Conservation (phyloP, 1,140 invertebrate genomes). For the Probaryconus sp. region DNA sequence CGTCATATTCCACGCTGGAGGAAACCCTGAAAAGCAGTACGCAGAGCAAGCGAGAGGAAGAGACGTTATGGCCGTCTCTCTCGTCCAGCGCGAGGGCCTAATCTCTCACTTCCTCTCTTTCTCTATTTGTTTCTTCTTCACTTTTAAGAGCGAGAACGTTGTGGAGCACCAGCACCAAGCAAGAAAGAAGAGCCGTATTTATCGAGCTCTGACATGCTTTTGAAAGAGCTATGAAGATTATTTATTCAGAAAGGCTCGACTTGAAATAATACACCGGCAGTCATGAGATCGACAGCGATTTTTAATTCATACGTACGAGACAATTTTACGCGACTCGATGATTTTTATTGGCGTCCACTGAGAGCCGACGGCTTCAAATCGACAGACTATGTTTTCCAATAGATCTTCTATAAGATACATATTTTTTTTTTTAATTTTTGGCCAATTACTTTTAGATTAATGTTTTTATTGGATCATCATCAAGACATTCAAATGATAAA, state of each 20-base stretch:
- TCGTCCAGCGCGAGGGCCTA: constrained; percentile 53
- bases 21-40: constrained; percentile 69
- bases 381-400: too few species aligned
- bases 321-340: too few species aligned
- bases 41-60: constrained; percentile 6
- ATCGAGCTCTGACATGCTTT: constrained; percentile 62
- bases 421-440: too few species aligned
- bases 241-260: constrained; percentile 61
- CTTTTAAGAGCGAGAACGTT: constrained; percentile 56
- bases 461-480: too few species aligned
- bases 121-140: constrained; percentile 59
- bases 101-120: constrained; percentile 61
- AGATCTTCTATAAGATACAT: too few species aligned
- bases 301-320: constrained; percentile 54
- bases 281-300: constrained; percentile 58
- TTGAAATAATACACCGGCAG: constrained; percentile 58
- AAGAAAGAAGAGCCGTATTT: constrained; percentile 57
- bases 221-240: constrained; percentile 61
- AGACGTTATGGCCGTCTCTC: too few species aligned
- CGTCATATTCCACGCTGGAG: constrained; percentile 73
- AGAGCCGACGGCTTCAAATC: too few species aligned
- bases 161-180: constrained; percentile 29
- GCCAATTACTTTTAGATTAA: too few species aligned
- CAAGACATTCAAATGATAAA: too few species aligned
- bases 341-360: too few species aligned